Evolutionary conservation across 2,113 vertebrate genomes (phyloP), one percentile per base, ranked within the genome.

Genomic region (Rhinichthys klamathensis): DNA sequence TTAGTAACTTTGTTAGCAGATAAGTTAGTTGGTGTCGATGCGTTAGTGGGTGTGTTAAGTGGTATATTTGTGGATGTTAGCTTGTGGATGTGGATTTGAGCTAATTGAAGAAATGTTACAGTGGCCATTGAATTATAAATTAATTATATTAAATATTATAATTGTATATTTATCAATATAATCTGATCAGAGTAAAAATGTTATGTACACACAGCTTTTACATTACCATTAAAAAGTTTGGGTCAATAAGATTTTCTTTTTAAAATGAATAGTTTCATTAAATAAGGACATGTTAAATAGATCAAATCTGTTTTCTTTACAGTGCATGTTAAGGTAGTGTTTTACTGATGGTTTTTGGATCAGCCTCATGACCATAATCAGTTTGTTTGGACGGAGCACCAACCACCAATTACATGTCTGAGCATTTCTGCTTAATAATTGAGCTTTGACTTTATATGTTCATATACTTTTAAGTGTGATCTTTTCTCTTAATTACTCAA

Each of bases 11-110:
- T 76, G 27, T 76, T 76, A 74, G 41, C 41, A 74, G 70, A 49
- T 74, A 74, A 41, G 35, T 41, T 70, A 70, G 38, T 25, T 73
- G 70, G 41, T 73, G n/a, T 74, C 13, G 70, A 74, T 74, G 70
- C 46, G 70, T 46, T 46, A 46, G 70, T 2, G 5, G n/a, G 23
- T 73, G 38, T 6, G 41, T 46, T 25, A 74, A 74, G 41, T 25
- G n/a, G 12, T 25, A 44, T 44, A 12, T 74, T 8, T 46, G 23
- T 35, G 6, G 67, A 41, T 70, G 67, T 41, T 56, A 56, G n/a
- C n/a, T 8, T 46, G 23, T 35, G 6, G 67, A 41, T 70, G 67
- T 41, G 23, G 54, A 23, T 56, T 7, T 23, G 3, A 56, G 54
- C 8, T 74, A 25, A 74, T 15, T 74, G 23, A 49, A 49, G 5